Evolutionary conservation across 2,888 invertebrate genomes (phyloP), one percentile per base, ranked within the genome.

Genomic region (Meloe dianella): DNA sequence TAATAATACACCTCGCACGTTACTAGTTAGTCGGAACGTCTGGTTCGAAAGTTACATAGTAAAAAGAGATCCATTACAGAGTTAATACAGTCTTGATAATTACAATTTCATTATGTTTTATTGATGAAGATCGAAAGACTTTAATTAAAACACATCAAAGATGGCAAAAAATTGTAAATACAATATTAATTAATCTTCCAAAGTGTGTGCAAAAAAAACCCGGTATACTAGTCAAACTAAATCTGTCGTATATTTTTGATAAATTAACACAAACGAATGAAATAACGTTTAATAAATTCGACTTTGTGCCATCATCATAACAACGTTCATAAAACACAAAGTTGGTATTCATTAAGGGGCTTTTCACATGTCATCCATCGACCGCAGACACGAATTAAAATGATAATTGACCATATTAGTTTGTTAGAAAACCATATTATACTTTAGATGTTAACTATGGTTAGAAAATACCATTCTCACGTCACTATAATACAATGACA

Each of bases 201-300:
- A 27, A n/a, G n/a, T n/a, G n/a, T n/a, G n/a, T n/a, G n/a, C 2
- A 27, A 27, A 27, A 27, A 27, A 27, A 27, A 27, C 27, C 12
- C 12, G 12, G 14, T 4, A 35, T 41, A 17, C n/a, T 17, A 41
- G 41, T 17, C 41, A 17, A 47, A 22, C n/a, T 17, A 41, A 47
- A 47, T 20, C 47, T 54, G 54, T 54, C 54, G 54, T 54, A n/a
- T n/a, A 54, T 24, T 54, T 24, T 54, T 54, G 54, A 54, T 54
- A 54, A 54, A 54, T 54, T 54, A 54, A 24, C 10, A 54, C 12
- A 14, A 8, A 10, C 2, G 30, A 24, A 30, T 59, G 59, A 59
- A 59, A 59, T 59, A 59, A 35, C n/a, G 22, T 38, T 24, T 8
- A 59, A 59, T 59, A 59, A 59, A 59, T 59, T 59, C 35, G 38